Percentiles rank a stretch among this genome's conserved stretches.
Conservation (phyloP, 2,113 vertebrate species). For the Athene cunicularia region DNA sequence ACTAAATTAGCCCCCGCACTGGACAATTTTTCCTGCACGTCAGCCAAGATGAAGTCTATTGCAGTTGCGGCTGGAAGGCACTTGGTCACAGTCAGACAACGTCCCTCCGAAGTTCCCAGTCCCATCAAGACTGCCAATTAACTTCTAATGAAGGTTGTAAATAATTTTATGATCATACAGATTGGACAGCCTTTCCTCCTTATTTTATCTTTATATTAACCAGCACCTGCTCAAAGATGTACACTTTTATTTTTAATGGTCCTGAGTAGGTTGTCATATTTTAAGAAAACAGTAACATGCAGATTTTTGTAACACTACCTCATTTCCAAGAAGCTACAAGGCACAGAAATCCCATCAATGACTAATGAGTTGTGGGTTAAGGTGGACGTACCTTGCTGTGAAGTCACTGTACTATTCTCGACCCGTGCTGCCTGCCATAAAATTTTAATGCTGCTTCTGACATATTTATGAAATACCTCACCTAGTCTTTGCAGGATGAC, state of each 20-base stretch:
- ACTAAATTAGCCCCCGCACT: rapidly evolving
- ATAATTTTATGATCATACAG: background rate
- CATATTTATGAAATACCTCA: conserved; percentile 79
- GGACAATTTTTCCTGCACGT: background rate
- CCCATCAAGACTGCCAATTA: conserved; percentile 1
- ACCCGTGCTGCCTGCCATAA: conserved; percentile 80
- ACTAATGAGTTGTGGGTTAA: conserved; percentile 78
- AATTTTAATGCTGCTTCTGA: conserved; percentile 83
- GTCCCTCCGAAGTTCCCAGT: background rate
- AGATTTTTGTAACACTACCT: conserved; percentile 4
- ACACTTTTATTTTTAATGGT: background rate
- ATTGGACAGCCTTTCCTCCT: background rate
- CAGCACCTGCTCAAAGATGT: background rate
- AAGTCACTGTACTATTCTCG: conserved; percentile 75
- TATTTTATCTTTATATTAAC: background rate
- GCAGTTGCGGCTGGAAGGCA: background rate
- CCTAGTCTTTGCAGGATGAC: conserved; percentile 64
- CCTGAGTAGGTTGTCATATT: background rate
- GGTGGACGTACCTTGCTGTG: conserved; percentile 80
- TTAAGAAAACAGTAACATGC: conserved; percentile 8
- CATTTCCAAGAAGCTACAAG: conserved; percentile 39
- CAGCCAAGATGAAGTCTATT: background rate
- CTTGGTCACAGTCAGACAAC: background rate
- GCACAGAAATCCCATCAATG: conserved; percentile 50
- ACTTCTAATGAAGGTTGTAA: background rate